These are phyloP conservation scores for Augochlorella aurata DNA, from an alignment of 2,888 invertebrate genomes.

Conservation along the genomic window DNA sequence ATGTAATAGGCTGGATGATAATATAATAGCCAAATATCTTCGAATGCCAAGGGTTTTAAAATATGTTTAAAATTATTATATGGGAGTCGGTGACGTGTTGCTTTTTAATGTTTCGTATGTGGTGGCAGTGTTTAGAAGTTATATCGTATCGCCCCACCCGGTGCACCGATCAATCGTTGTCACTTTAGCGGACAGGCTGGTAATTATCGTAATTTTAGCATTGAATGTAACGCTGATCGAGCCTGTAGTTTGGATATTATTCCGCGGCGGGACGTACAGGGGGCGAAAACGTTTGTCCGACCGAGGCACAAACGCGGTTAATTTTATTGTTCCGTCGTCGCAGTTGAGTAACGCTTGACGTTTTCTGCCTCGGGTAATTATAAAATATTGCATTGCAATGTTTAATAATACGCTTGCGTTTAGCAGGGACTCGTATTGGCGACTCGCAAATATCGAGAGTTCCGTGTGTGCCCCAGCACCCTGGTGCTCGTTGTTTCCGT, in stretches of 20 bases:
- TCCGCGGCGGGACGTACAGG: neutral
- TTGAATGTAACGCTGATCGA: conserved; percentile 9
- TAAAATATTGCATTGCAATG: neutral
- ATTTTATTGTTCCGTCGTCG: conserved; percentile 2
- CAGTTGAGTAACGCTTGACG: neutral
- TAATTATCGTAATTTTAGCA: neutral
- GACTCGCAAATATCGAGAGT: conserved; percentile 7
- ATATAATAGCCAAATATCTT: too few species aligned
- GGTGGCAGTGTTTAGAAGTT: neutral
- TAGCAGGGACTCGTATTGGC: neutral
- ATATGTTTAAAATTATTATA: too few species aligned
- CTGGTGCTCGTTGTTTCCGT: neutral
- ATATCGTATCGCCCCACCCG: neutral
- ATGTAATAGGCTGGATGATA: too few species aligned
- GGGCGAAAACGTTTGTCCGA: neutral
- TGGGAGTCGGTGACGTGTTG: too few species aligned
- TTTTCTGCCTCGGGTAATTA: neutral
- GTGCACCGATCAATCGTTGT: conserved; percentile 1
- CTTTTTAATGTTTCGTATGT: neutral
- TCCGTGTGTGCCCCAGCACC: neutral
- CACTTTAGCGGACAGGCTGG: neutral
- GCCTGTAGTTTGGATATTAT: neutral
- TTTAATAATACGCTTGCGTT: neutral
- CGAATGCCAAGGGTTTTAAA: too few species aligned
- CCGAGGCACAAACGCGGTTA: neutral